Evolutionary conservation across 2,797 vertebrate genomes (phyloP), one percentile per base, ranked within the genome.

Genomic region (Pipistrellus kuhlii): DNA sequence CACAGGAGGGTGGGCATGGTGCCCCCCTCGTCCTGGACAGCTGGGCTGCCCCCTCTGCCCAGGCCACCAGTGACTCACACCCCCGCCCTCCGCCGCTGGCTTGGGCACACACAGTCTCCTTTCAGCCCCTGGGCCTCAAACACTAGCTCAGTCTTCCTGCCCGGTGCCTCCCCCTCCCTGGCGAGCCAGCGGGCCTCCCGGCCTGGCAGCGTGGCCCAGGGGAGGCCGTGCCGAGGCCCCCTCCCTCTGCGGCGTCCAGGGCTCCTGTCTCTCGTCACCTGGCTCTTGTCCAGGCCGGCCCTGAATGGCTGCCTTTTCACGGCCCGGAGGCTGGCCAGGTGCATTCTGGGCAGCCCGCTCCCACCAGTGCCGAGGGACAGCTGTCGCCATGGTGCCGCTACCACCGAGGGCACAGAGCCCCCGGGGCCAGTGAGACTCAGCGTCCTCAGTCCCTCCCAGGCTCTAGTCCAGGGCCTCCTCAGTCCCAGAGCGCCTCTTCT

Each of bases 141-240:
- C 98, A 98, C 98, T 98, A 96, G 81, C 94, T 95, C 80, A 98
- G 96, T 98, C 97, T 98, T 98, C 95, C 86, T 90, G 93, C 21
- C 14, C 4, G 44, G 71, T n/a, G 21, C 96, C 83, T 38, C 94
- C 86, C 84, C 95, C 92, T 53, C 38, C 77, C 51, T 3, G 25
- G n/a, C 21, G 59, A 82, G 75, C 55, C 15, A 9, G 85, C 68
- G 72, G 17, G 77, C 92, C 89, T 46, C 46, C 88, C 64, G 1
- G 94, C 80, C 94, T 88, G 85, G 93, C 64, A 82, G 95, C 88
- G 7, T 8, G 8, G 35, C 82, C 71, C 88, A 73, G 1, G 77
- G 97, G 89, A 46, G 95, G 92, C 94, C 46, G 71, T 5, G 55
- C 25, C 9, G 55, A 85, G 95, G 80, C 92, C 75, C 41, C 91